phyloP scores from a whole-genome alignment of 2,797 vertebrate genomes.

The Tenualosa thibaudeaui region DNA sequence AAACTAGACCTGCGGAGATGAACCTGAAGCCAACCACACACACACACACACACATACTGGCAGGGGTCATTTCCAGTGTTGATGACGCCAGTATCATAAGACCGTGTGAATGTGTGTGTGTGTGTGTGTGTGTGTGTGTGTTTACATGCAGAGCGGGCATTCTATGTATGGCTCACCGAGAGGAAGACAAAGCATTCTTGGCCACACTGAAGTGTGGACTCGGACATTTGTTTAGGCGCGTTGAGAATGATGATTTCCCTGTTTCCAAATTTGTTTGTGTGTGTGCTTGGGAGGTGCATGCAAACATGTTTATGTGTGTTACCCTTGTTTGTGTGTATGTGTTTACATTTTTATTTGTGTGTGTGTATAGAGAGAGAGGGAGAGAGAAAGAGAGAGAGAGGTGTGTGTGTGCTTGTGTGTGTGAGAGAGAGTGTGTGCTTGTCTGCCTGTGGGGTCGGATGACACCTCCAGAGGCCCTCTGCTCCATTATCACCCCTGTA shows the following conservation, averaged over 20 bases:
- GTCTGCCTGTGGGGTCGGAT: slow-evolving; percentile 34
- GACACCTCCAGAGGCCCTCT: slow-evolving; percentile 28
- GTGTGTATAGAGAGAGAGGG: neutral
- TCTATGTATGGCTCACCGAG: neutral
- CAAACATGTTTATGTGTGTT: too few species aligned
- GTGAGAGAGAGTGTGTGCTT: neutral
- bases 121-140: neutral
- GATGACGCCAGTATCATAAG: slow-evolving; percentile 27
- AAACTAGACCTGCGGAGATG: slow-evolving; percentile 3
- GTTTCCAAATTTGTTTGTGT: too few species aligned
- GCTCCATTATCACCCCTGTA: slow-evolving; percentile 45
- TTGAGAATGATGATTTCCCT: neutral
- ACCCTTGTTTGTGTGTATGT: neutral
- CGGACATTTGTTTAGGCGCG: neutral
- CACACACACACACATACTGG: neutral
- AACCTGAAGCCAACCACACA: slow-evolving; percentile 8
- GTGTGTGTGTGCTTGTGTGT: neutral
- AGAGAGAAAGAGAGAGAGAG: too few species aligned
- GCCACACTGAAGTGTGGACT: neutral
- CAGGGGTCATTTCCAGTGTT: slow-evolving; percentile 32
- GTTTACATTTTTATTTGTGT: neutral
- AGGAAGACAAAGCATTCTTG: neutral
- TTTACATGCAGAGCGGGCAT: neutral
- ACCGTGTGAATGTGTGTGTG: neutral
- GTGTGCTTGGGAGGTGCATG: neutral